Evolutionary conservation across 2,888 invertebrate species (phyloP), one percentile per base, ranked within the genome.

Genomic region (Plebejus anna): DNA sequence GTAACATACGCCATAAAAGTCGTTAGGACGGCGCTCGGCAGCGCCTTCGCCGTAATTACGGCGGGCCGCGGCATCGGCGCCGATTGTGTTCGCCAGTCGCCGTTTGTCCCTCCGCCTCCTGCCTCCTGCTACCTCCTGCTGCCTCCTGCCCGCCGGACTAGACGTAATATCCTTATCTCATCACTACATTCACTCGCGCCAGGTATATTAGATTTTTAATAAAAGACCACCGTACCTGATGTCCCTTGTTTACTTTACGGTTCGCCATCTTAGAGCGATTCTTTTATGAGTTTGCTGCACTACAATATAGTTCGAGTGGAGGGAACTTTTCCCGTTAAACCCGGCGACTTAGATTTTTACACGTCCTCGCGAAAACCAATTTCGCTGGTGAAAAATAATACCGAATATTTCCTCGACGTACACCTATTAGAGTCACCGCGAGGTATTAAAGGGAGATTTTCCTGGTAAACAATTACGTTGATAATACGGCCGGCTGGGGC

Each of bases 1-100:
- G 94, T 92, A 90, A 92, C 93, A 93, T 93, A 91, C 91, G 91
- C 93, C 88, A 92, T 93, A 93, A 94, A 94, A 92, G 93, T 90
- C 93, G 94, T 93, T 93, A 93, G 90, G 92, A 89, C 90, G 88
- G 90, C 92, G 59, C 59, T 59, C 59, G 92, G 88, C 93, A 88
- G 86, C 92, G 89, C 92, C 92, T 92, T 91, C 90, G 87, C 88
- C 87, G 91, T 93, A 94, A 94, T 93, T 94, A 92, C 80, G 79
- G 78, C 91, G 92, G 90, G 77, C 77, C 80, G 78, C 78, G 81
- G 79, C 79, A 76, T 79, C 78, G 88, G 85, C 87, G 88, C 88
- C 88, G 88, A 87, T 85, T 88, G 88, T 86, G 86, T 86, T 86
- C 84, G 32, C 32, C 32, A 32, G 32, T 32, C 32, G 28, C 61